Conservation (phyloP, 2,797 vertebrate species). For the Catamblyrhynchus diadema region DNA sequence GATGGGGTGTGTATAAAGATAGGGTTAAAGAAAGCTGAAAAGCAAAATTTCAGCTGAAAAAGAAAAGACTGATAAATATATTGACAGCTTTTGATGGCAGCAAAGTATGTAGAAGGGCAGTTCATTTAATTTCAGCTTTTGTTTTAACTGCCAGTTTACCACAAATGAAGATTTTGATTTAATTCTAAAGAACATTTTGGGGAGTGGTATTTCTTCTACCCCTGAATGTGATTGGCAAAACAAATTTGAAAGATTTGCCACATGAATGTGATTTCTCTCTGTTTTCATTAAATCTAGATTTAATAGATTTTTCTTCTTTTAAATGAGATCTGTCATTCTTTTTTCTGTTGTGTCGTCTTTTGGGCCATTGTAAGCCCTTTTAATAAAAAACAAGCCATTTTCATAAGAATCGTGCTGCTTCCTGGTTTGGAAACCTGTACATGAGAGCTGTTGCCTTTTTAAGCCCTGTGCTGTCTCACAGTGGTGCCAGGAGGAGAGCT, state of each 20-base stretch:
- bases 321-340: not conserved
- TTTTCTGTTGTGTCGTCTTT: not conserved
- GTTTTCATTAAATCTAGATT: not conserved
- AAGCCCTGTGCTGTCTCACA: not conserved
- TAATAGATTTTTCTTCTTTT: not conserved
- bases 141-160: not conserved
- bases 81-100: slow-evolving; percentile 4
- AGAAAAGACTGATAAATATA: not conserved
- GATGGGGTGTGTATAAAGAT: not conserved
- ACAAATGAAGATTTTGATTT: not conserved
- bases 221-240: not conserved
- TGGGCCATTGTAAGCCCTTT: not conserved
- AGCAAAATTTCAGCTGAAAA: not conserved
- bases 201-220: not conserved
- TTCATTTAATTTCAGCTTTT: not conserved
- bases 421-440: not conserved
- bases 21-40: not conserved
- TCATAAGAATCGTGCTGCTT: not conserved
- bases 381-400: not conserved
- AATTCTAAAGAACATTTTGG: not conserved
- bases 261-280: not conserved
- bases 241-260: not conserved
- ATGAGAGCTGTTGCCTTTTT: not conserved
- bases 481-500: not conserved
- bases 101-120: not conserved